Percentiles rank a stretch among this genome's conserved stretches.
Evolutionary conservation across 1,140 invertebrate species (phyloP).

Genomic region (Leptestheria dahalacensis): DNA sequence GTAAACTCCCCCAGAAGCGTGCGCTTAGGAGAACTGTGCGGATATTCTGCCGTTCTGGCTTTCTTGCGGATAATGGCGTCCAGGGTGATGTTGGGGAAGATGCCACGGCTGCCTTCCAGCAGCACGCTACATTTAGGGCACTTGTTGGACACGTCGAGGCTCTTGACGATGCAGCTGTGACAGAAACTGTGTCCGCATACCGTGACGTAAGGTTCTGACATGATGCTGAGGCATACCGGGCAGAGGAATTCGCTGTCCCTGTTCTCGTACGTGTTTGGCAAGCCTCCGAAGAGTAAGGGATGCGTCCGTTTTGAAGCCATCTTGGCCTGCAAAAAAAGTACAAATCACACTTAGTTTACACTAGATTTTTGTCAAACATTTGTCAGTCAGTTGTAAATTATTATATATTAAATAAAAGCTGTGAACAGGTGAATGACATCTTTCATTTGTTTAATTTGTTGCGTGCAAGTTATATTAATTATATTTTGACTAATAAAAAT

Average conservation of each 20-base stretch:
- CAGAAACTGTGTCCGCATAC: constrained; percentile 91
- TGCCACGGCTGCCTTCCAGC: constrained; percentile 44
- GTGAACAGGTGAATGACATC: too few species aligned
- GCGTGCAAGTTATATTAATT: too few species aligned
- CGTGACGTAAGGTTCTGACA: constrained; percentile 81
- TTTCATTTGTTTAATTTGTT: too few species aligned
- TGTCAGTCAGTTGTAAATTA: too few species aligned
- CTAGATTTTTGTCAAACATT: too few species aligned
- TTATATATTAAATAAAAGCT: too few species aligned
- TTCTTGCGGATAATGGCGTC: constrained; percentile 19
- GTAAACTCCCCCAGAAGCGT: constrained; percentile 42
- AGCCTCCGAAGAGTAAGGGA: background rate
- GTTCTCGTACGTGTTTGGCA: constrained; percentile 33
- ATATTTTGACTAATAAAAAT: too few species aligned
- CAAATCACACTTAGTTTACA: too few species aligned
- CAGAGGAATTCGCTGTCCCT: constrained; percentile 61
- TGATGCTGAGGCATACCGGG: constrained; percentile 79
- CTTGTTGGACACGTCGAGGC: constrained; percentile 55
- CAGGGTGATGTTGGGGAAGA: constrained; percentile 54
- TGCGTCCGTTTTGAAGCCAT: background rate
- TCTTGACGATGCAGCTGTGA: constrained; percentile 60
- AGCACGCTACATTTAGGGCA: constrained; percentile 76
- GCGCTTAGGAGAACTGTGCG: constrained; percentile 14
- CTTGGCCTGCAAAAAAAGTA: background rate
- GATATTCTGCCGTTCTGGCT: constrained; percentile 4